Conservation (phyloP, 2,888 invertebrate species). For the Myathropa florea region DNA sequence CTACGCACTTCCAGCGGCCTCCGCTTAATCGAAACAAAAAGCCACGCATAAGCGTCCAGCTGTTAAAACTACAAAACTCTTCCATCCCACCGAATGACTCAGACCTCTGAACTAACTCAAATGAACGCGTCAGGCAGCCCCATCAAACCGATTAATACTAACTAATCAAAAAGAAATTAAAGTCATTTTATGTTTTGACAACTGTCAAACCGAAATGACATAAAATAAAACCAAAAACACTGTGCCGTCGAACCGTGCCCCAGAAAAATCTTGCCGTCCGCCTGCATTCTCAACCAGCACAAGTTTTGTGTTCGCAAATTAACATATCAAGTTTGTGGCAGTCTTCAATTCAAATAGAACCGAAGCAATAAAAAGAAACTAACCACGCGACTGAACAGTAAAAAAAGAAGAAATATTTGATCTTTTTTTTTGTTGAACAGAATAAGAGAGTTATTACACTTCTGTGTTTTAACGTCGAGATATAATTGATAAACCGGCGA, state of each 20-base stretch:
- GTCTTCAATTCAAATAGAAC: conserved; percentile 2
- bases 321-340: conserved; percentile 32
- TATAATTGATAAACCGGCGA: background rate
- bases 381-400: conserved; percentile 3
- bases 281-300: background rate
- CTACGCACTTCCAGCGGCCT: background rate
- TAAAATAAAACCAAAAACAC: background rate
- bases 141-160: background rate
- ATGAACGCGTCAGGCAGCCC: background rate
- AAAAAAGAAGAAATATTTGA: background rate
- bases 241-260: background rate
- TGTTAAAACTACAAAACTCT: background rate
- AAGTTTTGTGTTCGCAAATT: conserved; percentile 11
- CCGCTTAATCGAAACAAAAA: background rate
- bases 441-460: background rate
- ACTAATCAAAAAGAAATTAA: background rate
- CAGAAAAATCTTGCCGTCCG: conserved; percentile 22
- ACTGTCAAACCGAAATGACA: background rate
- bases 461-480: background rate
- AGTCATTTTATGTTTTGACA: background rate
- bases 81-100: too few species aligned
- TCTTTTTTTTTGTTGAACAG: background rate
- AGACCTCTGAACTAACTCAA: background rate
- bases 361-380: conserved; percentile 28
- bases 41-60: background rate